These are phyloP conservation scores for Squalus acanthias DNA, from an alignment of 2,797 vertebrate genomes.

Conservation along the genomic window DNA sequence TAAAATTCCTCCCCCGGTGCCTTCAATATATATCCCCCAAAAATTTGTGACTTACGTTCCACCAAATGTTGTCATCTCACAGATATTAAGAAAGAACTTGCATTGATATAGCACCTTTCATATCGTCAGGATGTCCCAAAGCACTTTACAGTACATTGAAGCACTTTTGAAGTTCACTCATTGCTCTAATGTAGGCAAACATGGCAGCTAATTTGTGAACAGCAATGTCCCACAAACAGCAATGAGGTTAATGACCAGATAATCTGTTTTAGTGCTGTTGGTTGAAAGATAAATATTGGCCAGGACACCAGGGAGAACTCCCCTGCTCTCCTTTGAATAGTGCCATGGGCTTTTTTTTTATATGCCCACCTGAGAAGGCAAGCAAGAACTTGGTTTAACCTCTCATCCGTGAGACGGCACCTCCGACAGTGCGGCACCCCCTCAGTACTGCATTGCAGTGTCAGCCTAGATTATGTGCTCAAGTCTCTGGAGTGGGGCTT, in stretches of 20 bases:
- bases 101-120: background rate
- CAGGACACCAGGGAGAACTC: background rate
- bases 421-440: background rate
- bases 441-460: background rate
- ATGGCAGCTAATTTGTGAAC: background rate
- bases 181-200: background rate
- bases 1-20: background rate
- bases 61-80: background rate
- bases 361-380: background rate
- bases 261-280: background rate
- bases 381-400: background rate
- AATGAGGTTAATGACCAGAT: background rate
- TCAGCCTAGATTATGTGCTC: background rate
- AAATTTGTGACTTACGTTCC: background rate
- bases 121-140: background rate
- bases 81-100: background rate
- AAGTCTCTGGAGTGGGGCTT: background rate
- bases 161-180: background rate
- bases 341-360: background rate
- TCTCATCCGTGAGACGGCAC: background rate
- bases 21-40: background rate
- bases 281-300: background rate
- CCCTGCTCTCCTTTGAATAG: background rate
- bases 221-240: background rate
- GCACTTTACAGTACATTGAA: background rate